Conservation (phyloP, 2,888 invertebrate species). For the Aspidiotus destructor region DNA sequence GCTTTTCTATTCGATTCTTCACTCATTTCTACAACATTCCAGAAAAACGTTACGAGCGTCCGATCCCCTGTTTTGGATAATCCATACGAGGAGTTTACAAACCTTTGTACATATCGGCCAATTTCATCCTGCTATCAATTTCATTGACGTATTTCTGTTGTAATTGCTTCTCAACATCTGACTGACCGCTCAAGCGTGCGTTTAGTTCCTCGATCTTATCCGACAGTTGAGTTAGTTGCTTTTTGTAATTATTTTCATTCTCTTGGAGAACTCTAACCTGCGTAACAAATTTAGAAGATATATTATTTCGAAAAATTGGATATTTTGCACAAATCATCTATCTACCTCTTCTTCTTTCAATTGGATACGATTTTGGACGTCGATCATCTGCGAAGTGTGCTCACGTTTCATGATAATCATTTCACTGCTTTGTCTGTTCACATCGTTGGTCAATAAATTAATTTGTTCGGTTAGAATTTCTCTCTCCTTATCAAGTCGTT, state of each 20-base stretch:
- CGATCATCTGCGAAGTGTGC: conserved; percentile 51
- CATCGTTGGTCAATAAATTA: conserved; percentile 64
- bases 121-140: conserved; percentile 70
- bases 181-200: conserved; percentile 60
- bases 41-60: neutral
- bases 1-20: conserved; percentile 69
- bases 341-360: conserved; percentile 62
- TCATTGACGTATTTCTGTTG: conserved; percentile 67
- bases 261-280: conserved; percentile 53
- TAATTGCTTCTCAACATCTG: conserved; percentile 58
- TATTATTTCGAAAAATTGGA: conserved; percentile 24
- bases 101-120: conserved; percentile 71
- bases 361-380: conserved; percentile 65
- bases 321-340: neutral
- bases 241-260: conserved; percentile 57
- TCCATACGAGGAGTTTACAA: neutral
- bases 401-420: conserved; percentile 66
- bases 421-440: conserved; percentile 67
- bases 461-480: conserved; percentile 66
- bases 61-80: neutral
- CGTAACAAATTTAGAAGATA: neutral
- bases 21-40: conserved; percentile 44
- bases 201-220: conserved; percentile 58
- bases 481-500: conserved; percentile 62
- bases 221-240: conserved; percentile 58